phyloP scores from a whole-genome alignment of 2,797 vertebrate genomes.

The Taeniopygia guttata region DNA sequence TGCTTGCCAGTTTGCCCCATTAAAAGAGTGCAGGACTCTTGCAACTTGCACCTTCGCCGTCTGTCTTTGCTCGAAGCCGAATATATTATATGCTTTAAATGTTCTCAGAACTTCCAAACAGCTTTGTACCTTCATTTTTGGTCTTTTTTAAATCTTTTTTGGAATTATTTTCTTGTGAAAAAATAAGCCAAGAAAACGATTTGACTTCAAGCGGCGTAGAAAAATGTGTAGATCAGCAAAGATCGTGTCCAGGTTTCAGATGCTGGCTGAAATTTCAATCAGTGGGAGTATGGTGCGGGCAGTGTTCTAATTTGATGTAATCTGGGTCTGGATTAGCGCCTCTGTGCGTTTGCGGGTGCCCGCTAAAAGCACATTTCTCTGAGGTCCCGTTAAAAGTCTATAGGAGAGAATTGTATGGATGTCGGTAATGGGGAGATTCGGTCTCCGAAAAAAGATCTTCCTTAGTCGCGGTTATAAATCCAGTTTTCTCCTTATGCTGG shows the following conservation, averaged over 20 bases:
- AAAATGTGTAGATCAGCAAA: slow-evolving; percentile 34
- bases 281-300: background rate
- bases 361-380: background rate
- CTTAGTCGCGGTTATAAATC: background rate
- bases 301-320: slow-evolving; percentile 30
- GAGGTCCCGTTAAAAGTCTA: background rate
- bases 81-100: background rate
- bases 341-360: background rate
- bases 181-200: background rate
- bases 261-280: slow-evolving; percentile 20
- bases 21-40: background rate
- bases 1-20: background rate
- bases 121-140: background rate
- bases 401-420: background rate
- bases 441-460: background rate
- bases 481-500: background rate
- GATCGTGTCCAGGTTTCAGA: background rate
- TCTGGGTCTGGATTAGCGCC: slow-evolving; percentile 24
- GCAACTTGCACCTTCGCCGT: background rate
- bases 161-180: background rate
- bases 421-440: background rate
- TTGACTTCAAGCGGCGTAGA: background rate
- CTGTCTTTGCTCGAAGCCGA: background rate
- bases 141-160: rapidly evolving
- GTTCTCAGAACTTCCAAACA: background rate